Base-by-base conservation (phyloP, 2,888 invertebrate genomes). In the Zaprionus bogoriensis region DNA sequence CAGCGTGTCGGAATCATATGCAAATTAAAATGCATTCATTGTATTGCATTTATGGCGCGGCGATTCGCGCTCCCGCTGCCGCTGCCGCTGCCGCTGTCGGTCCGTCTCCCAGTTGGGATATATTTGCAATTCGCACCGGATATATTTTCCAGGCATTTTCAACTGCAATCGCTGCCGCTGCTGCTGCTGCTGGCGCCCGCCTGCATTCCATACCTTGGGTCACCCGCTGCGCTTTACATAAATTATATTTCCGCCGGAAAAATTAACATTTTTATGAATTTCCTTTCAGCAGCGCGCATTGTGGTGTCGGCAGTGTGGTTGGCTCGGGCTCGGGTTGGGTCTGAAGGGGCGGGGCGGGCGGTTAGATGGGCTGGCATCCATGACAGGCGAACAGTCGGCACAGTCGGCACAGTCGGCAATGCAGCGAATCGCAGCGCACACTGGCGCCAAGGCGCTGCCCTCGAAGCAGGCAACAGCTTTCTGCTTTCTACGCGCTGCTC, bases 251-350 rank as follows among this genome's bases (percentile, higher is more conserved):
- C 83, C 83, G 83, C 70, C 87, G 83, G 83, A 83, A 83, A 83
- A 83, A 83, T 83, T 83, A 83, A 83, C 87, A 83, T 83, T 83
- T 83, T 83, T 85, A 83, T 83, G 87, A 85, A 83, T 83, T 83
- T 83, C 87, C 83, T 83, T 87, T 82, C 85, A 81, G 67, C 76
- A 77, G 61, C 84, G 74, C 65, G 87, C 77, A 83, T 83, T 85
- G 79, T 73, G 79, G 79, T 79, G 77, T 77, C 77, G 74, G 69
- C 76, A 54, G 44, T 28, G 66, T 66, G 36, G 20, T 28, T 9
- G 7, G 25, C 1, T 30, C 30, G 12, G 27, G 28, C 42, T 54
- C 41, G 58, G 25, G 57, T 42, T n/a, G 17, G 17, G 27, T 30
- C 28, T 14, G 17, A 42, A 1, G 9, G 3, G 5, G 12, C n/a